A percentile compares a stretch with the other conserved stretches of the same genome.
phyloP scores from a whole-genome alignment of 2,113 vertebrate species.

The Tretioscincus oriximinensis region DNA sequence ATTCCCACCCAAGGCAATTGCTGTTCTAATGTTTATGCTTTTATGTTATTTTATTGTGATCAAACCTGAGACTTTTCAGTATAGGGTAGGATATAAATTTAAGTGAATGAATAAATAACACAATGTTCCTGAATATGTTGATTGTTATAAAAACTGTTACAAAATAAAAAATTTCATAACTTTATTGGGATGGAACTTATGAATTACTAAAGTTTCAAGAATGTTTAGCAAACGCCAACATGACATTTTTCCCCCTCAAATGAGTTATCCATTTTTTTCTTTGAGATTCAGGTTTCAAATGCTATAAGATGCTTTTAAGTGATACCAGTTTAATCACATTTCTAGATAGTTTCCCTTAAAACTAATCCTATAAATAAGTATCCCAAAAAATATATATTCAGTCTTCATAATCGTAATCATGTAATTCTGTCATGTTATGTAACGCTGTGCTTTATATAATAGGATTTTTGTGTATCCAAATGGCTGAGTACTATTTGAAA shows the following conservation, averaged over 20 bases:
- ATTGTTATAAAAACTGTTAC: conserved; percentile 5
- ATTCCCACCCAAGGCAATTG: no score
- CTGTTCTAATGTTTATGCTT: no score
- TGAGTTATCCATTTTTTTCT: conserved; percentile 30
- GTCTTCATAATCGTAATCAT: conserved; percentile 40
- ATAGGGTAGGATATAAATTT: no score
- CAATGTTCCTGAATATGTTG: conserved; percentile 28
- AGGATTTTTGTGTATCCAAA: conserved; percentile 58
- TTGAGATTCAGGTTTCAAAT: conserved; percentile 35
- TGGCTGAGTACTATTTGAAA: conserved; percentile 47
- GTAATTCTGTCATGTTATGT: conserved; percentile 45
- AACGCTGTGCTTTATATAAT: conserved; percentile 61
- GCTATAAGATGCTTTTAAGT: background rate
- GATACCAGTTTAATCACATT: conserved; percentile 39
- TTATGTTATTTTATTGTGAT: no score
- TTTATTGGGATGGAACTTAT: background rate
- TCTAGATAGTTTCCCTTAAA: conserved; percentile 40
- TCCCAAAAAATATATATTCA: conserved; percentile 31
- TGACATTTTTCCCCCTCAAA: conserved; percentile 2
- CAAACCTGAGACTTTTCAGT: no score
- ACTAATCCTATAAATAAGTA: conserved; percentile 46
- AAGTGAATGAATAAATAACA: no score
- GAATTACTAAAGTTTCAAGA: conserved; percentile 35
- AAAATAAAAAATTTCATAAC: conserved; percentile 39
- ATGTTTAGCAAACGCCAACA: conserved; percentile 48